Percentiles rank a stretch among this genome's conserved stretches.
These are phyloP conservation scores for Halcyon chelicuti DNA, from an alignment of 2,797 vertebrate genomes.

Conservation along the genomic window DNA sequence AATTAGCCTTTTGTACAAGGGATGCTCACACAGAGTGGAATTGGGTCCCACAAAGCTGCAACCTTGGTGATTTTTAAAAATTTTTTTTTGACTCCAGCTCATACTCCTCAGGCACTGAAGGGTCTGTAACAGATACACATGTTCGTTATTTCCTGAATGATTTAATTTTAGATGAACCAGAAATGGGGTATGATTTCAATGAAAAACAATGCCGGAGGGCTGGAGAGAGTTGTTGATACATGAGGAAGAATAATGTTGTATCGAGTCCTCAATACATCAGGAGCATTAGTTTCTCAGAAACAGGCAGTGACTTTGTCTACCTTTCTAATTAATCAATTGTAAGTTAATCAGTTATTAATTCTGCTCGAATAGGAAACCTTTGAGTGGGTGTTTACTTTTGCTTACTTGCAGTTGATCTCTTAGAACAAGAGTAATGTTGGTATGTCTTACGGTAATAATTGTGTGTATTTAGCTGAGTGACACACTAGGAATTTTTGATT, in stretches of 20 bases:
- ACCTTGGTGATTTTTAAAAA: not conserved
- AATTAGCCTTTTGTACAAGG: not conserved
- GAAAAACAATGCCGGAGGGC: not conserved
- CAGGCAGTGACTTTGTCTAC: not conserved
- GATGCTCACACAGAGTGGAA: not conserved
- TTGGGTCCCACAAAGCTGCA: not conserved
- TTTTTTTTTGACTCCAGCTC: not conserved
- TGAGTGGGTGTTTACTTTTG: not conserved
- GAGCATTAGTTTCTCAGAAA: not conserved
- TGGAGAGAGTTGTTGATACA: not conserved
- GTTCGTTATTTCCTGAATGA: slow-evolving; percentile 9
- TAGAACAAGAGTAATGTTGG: not conserved
- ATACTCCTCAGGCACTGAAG: not conserved
- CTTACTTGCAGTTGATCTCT: not conserved
- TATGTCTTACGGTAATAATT: not conserved
- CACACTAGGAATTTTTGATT: not conserved
- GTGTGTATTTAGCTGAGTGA: not conserved
- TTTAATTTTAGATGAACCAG: slow-evolving; percentile 9
- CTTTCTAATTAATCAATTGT: not conserved
- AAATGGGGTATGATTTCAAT: slow-evolving; percentile 25
- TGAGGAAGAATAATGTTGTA: not conserved
- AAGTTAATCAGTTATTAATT: slow-evolving; percentile 6
- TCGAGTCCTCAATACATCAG: not conserved
- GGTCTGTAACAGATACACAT: not conserved
- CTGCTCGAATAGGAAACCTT: not conserved